A percentile compares a stretch with the other conserved stretches of the same genome.
These are phyloP conservation scores for Stegana nigrithorax DNA, from an alignment of 2,888 invertebrate species.

Conservation along the genomic window DNA sequence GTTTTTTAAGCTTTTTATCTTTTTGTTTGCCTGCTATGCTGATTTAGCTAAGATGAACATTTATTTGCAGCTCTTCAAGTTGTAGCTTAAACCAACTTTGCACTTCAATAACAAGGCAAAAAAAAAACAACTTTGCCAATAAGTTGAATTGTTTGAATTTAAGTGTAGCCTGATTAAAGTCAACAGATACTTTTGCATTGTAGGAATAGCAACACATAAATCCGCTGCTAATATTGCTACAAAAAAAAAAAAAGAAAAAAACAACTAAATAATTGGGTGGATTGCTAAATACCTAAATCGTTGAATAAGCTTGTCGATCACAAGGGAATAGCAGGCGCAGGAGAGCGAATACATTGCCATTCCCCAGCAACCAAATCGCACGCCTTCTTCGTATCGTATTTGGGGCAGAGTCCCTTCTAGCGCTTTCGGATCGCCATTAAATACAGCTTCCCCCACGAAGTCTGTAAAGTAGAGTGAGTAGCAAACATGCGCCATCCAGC, in stretches of 20 bases:
- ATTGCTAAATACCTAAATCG: constrained; percentile 77
- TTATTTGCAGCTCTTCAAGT: no score
- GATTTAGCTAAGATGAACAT: no score
- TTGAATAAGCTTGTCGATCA: constrained; percentile 88
- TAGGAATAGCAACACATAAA: no score
- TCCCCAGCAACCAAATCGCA: constrained; percentile 95
- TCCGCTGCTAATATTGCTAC: no score
- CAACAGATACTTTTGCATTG: no score
- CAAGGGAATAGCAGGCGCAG: constrained; percentile 90
- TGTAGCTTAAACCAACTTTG: no score
- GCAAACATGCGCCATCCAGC: constrained; percentile 98
- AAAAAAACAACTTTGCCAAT: neutral
- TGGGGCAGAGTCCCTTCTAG: constrained; percentile 75
- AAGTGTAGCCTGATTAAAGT: neutral
- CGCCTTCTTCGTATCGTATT: constrained; percentile 86
- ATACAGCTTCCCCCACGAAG: constrained; percentile 74
- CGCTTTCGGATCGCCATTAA: constrained; percentile 73
- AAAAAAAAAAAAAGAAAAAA: no score
- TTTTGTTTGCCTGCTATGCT: no score
- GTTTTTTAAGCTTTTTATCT: no score
- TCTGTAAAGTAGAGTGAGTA: constrained; percentile 97
- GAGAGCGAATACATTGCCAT: constrained; percentile 97
- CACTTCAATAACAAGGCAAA: no score
- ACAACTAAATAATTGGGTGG: no score
- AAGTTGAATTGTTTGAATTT: neutral